Conservation (phyloP, 1,140 invertebrate genomes). For the Scaptomyza montana region DNA sequence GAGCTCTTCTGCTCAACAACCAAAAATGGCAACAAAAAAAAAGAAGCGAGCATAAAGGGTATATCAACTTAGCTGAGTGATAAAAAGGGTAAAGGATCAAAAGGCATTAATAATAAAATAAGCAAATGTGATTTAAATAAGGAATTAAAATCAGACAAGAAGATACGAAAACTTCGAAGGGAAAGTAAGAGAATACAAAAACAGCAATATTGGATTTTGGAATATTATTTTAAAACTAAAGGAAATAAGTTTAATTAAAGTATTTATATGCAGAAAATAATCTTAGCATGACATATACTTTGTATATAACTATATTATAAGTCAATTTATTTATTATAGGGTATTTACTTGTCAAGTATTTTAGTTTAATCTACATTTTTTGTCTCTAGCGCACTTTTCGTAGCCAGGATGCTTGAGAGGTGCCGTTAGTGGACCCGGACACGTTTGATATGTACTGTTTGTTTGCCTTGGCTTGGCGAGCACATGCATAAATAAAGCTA, state of each 20-base stretch:
- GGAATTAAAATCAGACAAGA: no score
- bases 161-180: no score
- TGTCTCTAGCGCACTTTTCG: no score
- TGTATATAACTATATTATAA: no score
- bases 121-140: no score
- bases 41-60: neutral
- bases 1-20: constrained; percentile 4
- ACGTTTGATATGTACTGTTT: constrained; percentile 59
- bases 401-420: constrained; percentile 6
- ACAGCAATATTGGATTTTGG: no score
- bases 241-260: no score
- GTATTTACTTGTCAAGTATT: neutral
- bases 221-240: no score
- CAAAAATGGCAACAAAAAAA: neutral
- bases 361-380: neutral
- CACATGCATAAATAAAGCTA: constrained; percentile 61
- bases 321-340: neutral
- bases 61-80: neutral
- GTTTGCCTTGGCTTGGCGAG: constrained; percentile 39
- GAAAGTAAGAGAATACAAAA: no score
- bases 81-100: neutral
- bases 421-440: constrained; percentile 39
- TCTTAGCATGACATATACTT: no score
- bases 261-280: no score
- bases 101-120: neutral